A percentile compares a stretch with the other conserved stretches of the same genome.
Evolutionary conservation across 2,797 vertebrate species (phyloP).

Genomic region (Yasuhikotakia modesta): DNA sequence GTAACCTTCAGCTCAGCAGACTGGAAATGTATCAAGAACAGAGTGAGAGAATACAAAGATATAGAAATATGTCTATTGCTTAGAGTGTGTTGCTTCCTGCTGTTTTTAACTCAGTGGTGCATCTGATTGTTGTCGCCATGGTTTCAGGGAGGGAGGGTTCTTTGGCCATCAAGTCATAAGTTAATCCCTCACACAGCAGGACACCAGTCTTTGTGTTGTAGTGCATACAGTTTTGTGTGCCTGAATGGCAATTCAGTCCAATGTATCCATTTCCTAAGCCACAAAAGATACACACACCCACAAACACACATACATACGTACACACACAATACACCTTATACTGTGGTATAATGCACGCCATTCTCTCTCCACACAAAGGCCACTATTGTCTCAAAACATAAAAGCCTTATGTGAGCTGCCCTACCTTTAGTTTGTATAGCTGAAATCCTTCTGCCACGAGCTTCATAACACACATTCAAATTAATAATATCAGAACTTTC

Average conservation of each 20-base stretch:
- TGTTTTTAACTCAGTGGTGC: constrained; percentile 1
- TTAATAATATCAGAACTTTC: constrained; percentile 3
- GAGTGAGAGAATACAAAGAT: constrained; percentile 31
- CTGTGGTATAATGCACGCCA: constrained; percentile 38
- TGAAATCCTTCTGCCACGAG: constrained; percentile 25
- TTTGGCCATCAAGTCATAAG: constrained; percentile 22
- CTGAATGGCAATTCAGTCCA: constrained; percentile 33
- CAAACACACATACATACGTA: constrained; percentile 40
- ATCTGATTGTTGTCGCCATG: constrained; percentile 25
- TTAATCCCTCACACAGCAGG: constrained; percentile 26
- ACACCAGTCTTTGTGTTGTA: constrained; percentile 12
- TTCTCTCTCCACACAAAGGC: constrained; percentile 47
- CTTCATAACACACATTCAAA: constrained; percentile 11
- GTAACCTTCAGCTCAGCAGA: constrained; percentile 41
- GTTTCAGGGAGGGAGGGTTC: constrained; percentile 12
- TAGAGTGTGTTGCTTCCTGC: constrained; percentile 25
- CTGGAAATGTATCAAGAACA: constrained; percentile 38
- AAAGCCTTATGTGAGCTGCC: constrained; percentile 42
- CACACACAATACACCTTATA: constrained; percentile 37
- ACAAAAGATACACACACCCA: constrained; percentile 42
- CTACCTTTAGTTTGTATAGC: constrained; percentile 13
- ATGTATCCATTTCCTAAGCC: constrained; percentile 31
- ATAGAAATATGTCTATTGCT: constrained; percentile 14
- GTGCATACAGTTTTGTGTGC: constrained; percentile 1
- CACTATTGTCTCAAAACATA: constrained; percentile 43